A percentile compares a stretch with the other conserved stretches of the same genome.
Conservation (phyloP, 2,888 invertebrate species). For the Drosophila monieri region DNA sequence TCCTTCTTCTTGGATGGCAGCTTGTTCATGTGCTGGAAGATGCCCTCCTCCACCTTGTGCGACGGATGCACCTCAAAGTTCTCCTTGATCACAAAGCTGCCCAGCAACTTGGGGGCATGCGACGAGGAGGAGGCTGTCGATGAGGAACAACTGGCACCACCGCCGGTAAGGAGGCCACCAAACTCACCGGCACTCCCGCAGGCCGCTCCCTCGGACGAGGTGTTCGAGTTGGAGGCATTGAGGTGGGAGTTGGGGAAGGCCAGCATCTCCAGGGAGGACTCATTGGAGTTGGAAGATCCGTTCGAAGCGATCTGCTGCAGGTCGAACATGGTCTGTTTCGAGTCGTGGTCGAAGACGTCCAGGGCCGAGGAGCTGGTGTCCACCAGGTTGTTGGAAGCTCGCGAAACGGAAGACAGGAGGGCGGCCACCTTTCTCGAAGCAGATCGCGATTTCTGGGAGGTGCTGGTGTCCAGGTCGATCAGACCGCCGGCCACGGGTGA, state of each 20-base stretch:
- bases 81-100: conserved; percentile 82
- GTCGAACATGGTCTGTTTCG: conserved; percentile 83
- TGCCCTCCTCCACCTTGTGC: conserved; percentile 84
- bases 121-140: conserved; percentile 54
- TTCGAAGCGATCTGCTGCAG: conserved; percentile 79
- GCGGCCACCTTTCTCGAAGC: conserved; percentile 80
- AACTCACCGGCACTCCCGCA: conserved; percentile 78
- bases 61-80: conserved; percentile 83
- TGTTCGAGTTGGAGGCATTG: conserved; percentile 83
- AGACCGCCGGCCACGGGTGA: conserved; percentile 68
- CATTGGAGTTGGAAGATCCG: conserved; percentile 81
- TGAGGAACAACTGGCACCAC: conserved; percentile 50
- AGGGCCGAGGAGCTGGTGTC: conserved; percentile 77
- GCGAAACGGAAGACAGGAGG: conserved; percentile 76
- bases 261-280: conserved; percentile 81
- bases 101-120: conserved; percentile 80
- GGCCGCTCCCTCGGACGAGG: conserved; percentile 82
- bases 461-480: conserved; percentile 82
- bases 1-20: conserved; percentile 83
- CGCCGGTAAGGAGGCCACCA: conserved; percentile 61
- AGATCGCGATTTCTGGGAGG: conserved; percentile 80
- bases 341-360: conserved; percentile 83
- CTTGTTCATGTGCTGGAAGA: conserved; percentile 84
- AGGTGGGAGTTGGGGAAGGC: conserved; percentile 82
- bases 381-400: conserved; percentile 75